A percentile compares a stretch with the other conserved stretches of the same genome.
These are phyloP conservation scores for Rhagonycha fulva DNA, from an alignment of 2,888 invertebrate species.

Conservation along the genomic window DNA sequence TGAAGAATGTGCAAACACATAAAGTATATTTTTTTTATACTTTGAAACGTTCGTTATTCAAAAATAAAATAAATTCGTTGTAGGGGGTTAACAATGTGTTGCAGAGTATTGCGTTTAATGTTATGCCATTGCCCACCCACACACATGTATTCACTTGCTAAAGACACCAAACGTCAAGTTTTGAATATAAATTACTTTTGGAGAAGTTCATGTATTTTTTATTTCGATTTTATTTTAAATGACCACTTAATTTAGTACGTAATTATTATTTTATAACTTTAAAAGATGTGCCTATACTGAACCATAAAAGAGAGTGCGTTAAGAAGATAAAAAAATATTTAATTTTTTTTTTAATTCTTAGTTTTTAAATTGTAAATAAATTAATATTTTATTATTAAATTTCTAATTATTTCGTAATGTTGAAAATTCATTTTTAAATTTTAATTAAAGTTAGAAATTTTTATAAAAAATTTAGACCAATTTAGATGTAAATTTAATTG, in stretches of 20 bases:
- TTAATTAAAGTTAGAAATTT: background rate
- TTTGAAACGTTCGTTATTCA: background rate
- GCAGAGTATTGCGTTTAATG: background rate
- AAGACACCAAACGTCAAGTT: background rate
- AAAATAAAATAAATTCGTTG: constrained; percentile 9
- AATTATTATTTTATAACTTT: background rate
- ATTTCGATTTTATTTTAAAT: background rate
- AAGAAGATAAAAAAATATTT: background rate
- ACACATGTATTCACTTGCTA: constrained; percentile 4
- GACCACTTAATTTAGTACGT: background rate
- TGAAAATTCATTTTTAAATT: background rate
- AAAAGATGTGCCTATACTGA: background rate
- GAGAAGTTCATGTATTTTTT: background rate
- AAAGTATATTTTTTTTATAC: background rate
- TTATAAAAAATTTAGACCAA: background rate
- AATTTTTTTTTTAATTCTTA: background rate
- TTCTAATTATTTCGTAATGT: background rate
- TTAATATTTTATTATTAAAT: background rate
- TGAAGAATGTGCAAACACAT: background rate
- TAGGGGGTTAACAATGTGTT: constrained; percentile 10
- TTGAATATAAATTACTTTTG: background rate
- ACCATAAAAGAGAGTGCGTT: background rate
- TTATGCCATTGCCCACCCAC: constrained; percentile 14
- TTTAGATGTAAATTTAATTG: background rate
- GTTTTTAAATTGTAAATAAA: background rate